Base-by-base conservation (phyloP, 2,888 invertebrate genomes). In the Hedychridium roseum region DNA sequence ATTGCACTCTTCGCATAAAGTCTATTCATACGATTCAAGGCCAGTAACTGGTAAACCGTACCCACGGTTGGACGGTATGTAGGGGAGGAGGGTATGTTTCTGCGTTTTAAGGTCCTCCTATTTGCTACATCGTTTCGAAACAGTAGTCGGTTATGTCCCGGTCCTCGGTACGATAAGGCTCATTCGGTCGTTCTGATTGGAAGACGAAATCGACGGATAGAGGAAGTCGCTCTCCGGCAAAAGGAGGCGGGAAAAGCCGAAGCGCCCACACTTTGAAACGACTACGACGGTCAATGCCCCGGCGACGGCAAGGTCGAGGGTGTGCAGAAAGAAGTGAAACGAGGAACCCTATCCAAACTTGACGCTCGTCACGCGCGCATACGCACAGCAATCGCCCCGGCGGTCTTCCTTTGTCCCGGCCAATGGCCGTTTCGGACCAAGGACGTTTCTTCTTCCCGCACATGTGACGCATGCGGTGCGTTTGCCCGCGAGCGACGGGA, bases 401-500 rank as follows among this genome's bases (percentile, higher is more conserved):
- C 60, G 52, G 55, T 63, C 60, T 68, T 71, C 66, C 61, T 68
- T 47, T 63, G 58, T 54, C 60, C 60, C 71, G 71, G 70, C 75
- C 76, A 76, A 74, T 74, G 70, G 68, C 73, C 68, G 72, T 70
- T 69, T 70, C 70, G 71, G 68, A 75, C 73, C 76, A 74, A 77
- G 77, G 77, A 65, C 72, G 66, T 36, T 49, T n/a, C 49, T 50
- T 52, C 49, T 39, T 43, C 57, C 66, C 68, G 71, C 70, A 70
- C 65, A 67, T 68, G 63, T 54, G 56, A 45, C 2, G 35, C 17
- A 17, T 31, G 27, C 11, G 23, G n/a, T 37, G 40, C 42, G 37
- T 20, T 54, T 23, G 23, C 23, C 5, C 23, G 23, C 5, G 23
- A 23, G 23, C 23, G 23, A 9, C 23, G 23, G 23, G 23, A 23